Conservation (phyloP, 2,888 invertebrate genomes). For the Tetragonisca angustula region DNA sequence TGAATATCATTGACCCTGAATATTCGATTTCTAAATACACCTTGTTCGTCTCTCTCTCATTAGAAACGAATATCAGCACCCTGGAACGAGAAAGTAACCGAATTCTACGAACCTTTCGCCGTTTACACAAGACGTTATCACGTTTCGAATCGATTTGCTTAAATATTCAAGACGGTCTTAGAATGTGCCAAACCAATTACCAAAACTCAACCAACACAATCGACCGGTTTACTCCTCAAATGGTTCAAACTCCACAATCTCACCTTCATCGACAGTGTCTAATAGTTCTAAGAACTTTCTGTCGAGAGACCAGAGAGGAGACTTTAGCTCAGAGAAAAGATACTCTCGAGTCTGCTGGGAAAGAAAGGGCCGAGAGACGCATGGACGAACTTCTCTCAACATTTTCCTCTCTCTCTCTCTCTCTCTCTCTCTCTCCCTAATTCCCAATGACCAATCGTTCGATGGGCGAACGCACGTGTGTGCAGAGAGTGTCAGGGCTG, state of each 20-base stretch:
- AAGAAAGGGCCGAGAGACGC: slow-evolving; percentile 48
- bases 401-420: slow-evolving; percentile 28
- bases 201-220: background rate
- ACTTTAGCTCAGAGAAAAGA: background rate
- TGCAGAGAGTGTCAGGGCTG: slow-evolving; percentile 26
- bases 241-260: slow-evolving; percentile 3
- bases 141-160: background rate
- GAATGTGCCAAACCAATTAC: background rate
- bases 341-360: slow-evolving; percentile 23
- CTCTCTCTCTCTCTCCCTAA: background rate
- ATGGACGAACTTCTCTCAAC: slow-evolving; percentile 50
- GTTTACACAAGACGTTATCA: slow-evolving; percentile 3
- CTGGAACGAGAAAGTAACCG: slow-evolving; percentile 42
- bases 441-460: slow-evolving; percentile 11
- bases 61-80: slow-evolving; percentile 32
- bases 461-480: slow-evolving; percentile 1
- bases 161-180: background rate
- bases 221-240: background rate
- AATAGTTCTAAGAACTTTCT: background rate
- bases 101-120: slow-evolving; percentile 6
- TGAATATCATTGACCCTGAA: slow-evolving; percentile 55
- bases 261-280: slow-evolving; percentile 24
- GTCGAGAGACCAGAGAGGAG: background rate
- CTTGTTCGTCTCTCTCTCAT: slow-evolving; percentile 32
- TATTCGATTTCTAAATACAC: slow-evolving; percentile 54